Percentiles rank a stretch among this genome's conserved stretches.
Evolutionary conservation across 2,888 invertebrate species (phyloP).

Genomic region (Baccha elongata): DNA sequence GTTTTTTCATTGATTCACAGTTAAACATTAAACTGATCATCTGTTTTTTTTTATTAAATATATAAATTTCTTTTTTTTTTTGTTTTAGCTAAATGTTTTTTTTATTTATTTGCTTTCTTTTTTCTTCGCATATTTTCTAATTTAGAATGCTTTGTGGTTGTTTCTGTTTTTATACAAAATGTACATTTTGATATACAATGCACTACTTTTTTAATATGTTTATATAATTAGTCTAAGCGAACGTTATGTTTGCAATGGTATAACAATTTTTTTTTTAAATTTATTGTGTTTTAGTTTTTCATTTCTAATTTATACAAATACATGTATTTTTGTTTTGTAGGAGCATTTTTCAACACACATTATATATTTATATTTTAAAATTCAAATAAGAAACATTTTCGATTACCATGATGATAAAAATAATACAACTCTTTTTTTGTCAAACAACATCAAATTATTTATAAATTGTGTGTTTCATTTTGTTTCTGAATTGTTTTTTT

Average conservation of each 20-base stretch:
- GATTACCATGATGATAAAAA: slow-evolving; percentile 15
- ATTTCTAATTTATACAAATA: slow-evolving; percentile 31
- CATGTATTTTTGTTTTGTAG: slow-evolving; percentile 28
- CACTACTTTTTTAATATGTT: slow-evolving; percentile 44
- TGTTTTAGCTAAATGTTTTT: slow-evolving; percentile 40
- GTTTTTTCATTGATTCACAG: slow-evolving; percentile 29
- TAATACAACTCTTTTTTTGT: slow-evolving; percentile 48
- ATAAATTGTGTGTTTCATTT: slow-evolving; percentile 27
- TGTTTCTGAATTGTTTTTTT: slow-evolving; percentile 13
- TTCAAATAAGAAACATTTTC: slow-evolving; percentile 9
- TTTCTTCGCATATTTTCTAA: slow-evolving; percentile 61
- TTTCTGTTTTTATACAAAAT: slow-evolving; percentile 66
- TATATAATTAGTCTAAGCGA: slow-evolving; percentile 68
- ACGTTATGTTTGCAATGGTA: slow-evolving; percentile 68
- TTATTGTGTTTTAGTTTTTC: slow-evolving; percentile 25
- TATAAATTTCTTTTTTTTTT: slow-evolving; percentile 33
- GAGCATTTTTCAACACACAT: slow-evolving; percentile 46
- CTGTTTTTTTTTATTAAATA: slow-evolving; percentile 19
- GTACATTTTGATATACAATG: slow-evolving; percentile 72
- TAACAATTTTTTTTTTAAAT: slow-evolving; percentile 57
- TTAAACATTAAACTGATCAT: slow-evolving; percentile 24
- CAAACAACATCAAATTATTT: slow-evolving; percentile 67
- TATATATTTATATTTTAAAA: neutral
- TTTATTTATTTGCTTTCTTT: slow-evolving; percentile 11
- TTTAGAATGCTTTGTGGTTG: slow-evolving; percentile 66